phyloP scores from a whole-genome alignment of 1,140 invertebrate genomes.

The Phthorimaea operculella region DNA sequence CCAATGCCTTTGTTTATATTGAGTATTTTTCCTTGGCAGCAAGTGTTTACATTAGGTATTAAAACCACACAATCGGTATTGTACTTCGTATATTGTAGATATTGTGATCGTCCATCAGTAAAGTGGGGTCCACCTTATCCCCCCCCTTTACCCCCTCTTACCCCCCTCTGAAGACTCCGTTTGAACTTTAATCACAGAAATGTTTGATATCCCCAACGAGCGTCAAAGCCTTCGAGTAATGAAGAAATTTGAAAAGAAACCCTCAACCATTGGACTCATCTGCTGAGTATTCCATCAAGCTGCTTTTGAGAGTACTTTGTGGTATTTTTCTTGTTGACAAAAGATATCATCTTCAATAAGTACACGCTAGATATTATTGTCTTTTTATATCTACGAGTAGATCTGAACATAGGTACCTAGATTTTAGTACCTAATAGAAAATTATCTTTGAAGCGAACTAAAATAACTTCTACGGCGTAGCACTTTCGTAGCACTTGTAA shows the following conservation, averaged over 20 bases:
- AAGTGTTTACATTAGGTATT: neutral
- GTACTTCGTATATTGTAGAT: neutral
- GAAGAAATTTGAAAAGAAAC: neutral
- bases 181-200: neutral
- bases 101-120: neutral
- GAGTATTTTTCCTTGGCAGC: neutral
- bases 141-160: neutral
- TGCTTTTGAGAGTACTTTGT: neutral
- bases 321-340: neutral
- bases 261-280: neutral
- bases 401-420: no score
- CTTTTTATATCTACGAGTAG: neutral
- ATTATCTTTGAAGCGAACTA: no score
- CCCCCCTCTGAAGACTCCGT: neutral
- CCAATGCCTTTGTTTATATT: neutral
- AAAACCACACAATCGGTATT: neutral
- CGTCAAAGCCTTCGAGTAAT: neutral
- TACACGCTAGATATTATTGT: neutral
- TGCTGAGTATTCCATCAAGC: neutral
- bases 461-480: no score
- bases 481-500: no score
- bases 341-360: neutral
- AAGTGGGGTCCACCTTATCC: neutral
- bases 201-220: neutral
- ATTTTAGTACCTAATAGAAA: no score